A percentile compares a stretch with the other conserved stretches of the same genome.
These are phyloP conservation scores for Hycleus cichorii DNA, from an alignment of 1,140 invertebrate species.

Conservation along the genomic window DNA sequence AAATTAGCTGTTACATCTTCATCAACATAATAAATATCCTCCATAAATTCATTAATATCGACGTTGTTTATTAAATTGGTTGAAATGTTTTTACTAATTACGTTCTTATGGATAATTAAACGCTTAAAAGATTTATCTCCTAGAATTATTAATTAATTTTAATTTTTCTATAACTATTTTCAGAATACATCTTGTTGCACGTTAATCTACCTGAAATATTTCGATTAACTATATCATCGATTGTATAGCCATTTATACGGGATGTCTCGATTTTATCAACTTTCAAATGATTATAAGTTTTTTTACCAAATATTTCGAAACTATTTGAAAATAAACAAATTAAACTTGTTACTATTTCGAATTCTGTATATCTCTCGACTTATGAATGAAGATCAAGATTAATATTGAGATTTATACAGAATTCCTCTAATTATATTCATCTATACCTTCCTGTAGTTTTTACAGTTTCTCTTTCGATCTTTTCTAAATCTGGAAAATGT, in stretches of 20 bases:
- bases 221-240: slow-evolving; percentile 9
- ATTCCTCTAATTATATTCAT: not conserved
- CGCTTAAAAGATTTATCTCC: not conserved
- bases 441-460: slow-evolving; percentile 25
- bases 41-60: slow-evolving; percentile 10
- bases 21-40: slow-evolving; percentile 22
- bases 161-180: not conserved
- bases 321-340: slow-evolving; percentile 1
- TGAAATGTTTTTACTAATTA: slow-evolving; percentile 14
- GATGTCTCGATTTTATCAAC: slow-evolving; percentile 22
- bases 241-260: slow-evolving; percentile 10
- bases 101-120: slow-evolving; percentile 24
- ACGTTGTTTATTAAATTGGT: slow-evolving; percentile 23
- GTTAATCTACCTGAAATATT: slow-evolving; percentile 1
- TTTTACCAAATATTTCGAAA: slow-evolving; percentile 28
- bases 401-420: no score
- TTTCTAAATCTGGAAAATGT: slow-evolving; percentile 26
- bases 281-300: slow-evolving; percentile 23
- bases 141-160: not conserved
- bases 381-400: no score
- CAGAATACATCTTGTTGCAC: not conserved
- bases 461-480: slow-evolving; percentile 23
- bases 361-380: no score
- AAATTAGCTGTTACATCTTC: slow-evolving; percentile 18
- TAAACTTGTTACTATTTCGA: no score